Evolutionary conservation across 2,888 invertebrate species (phyloP), one percentile per base, ranked within the genome.

Genomic region (Ceriagrion tenellum): DNA sequence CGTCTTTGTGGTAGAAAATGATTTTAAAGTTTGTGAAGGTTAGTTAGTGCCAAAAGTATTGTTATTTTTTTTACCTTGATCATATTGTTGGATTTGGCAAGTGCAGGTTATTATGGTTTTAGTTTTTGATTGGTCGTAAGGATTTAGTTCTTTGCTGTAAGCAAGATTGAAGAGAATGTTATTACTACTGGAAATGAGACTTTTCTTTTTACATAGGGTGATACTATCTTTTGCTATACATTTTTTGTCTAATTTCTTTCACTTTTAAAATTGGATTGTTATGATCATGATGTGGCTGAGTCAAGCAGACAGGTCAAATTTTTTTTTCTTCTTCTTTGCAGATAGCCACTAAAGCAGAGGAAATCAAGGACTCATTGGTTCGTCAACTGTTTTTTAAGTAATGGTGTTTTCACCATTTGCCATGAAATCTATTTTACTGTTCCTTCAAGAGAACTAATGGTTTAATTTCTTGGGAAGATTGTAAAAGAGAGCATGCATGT

Each of bases 271-370:
- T 69, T 69, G 26, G 26, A n/a, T 69, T 26, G 69, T 26, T 69
- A 26, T 69, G n/a, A 23, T 69, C 59, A 59, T 59, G 0, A 26
- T 93, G 63, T 93, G 69, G n/a, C 69, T n/a, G 47, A 69, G 26
- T 93, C 55, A 13, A 93, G 55, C 93, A 74, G 93, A 93, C 93
- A 93, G 47, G 93, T 93, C 93, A 93, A 93, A 69, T 93, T 93
- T 93, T 93, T 93, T 91, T 59, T 91, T 91, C 63, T 93, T 93
- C 93, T 74, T 93, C 93, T 93, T 93, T 93, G 63, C 93, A 93
- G 93, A 93, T 93, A 93, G 93, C 93, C 93, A 93, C 74, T 93
- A 93, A 93, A 69, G 93, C 93, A 93, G 93, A 93, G 93, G 93
- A 93, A 59, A 47, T 63, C 93, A 93, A 74, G 93, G 93, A 93